A percentile compares a stretch with the other conserved stretches of the same genome.
Evolutionary conservation across 2,113 vertebrate species (phyloP).

Genomic region (Coptodon bakossiorum): DNA sequence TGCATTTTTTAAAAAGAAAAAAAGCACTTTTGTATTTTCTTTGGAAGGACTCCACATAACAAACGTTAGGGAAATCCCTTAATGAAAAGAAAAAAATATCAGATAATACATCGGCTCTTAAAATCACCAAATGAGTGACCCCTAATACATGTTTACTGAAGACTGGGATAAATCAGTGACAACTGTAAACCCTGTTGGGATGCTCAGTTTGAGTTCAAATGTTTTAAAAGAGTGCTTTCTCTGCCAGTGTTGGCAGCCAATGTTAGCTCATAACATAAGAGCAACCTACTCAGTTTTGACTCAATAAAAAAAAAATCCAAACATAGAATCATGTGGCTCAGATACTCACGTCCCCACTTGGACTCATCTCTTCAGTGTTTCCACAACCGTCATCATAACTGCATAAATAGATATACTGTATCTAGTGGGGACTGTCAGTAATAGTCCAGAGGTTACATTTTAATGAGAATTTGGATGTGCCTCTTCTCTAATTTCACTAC

Average conservation of each 20-base stretch:
- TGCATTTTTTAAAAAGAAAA: background rate
- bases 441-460: slow-evolving; percentile 11
- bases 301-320: background rate
- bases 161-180: background rate
- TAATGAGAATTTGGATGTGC: slow-evolving; percentile 23
- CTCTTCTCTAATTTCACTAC: slow-evolving; percentile 2
- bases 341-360: background rate
- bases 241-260: background rate
- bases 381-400: background rate
- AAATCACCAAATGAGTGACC: background rate
- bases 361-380: background rate
- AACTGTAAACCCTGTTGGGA: background rate
- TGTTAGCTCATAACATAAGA: background rate
- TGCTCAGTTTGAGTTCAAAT: background rate
- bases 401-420: background rate
- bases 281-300: background rate
- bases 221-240: background rate
- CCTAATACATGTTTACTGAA: background rate
- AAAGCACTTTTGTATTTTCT: background rate
- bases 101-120: background rate
- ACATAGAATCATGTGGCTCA: background rate
- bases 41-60: background rate
- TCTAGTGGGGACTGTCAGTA: slow-evolving; percentile 1
- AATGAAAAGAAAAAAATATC: background rate
- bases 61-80: background rate